phyloP scores from a whole-genome alignment of 2,797 vertebrate genomes.

The Trachurus trachurus region DNA sequence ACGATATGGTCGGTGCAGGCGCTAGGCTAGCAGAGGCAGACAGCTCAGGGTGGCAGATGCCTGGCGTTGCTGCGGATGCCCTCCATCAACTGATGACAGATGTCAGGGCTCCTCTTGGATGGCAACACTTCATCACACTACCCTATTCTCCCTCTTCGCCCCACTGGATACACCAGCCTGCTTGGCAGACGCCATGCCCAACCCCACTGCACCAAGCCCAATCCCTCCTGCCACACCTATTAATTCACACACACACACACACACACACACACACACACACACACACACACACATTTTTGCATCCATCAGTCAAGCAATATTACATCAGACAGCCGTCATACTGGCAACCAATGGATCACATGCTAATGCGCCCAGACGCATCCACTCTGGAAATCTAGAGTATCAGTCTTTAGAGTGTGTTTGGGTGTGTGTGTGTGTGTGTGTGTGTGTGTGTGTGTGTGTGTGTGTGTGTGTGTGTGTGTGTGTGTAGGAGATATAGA shows the following conservation, averaged over 20 bases:
- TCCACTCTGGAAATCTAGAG: constrained; percentile 80
- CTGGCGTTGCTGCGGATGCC: constrained; percentile 83
- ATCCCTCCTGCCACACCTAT: constrained; percentile 73
- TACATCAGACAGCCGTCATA: constrained; percentile 88
- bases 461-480: constrained; percentile 45
- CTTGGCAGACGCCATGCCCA: constrained; percentile 74
- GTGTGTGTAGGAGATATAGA: neutral
- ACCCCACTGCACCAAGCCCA: constrained; percentile 63
- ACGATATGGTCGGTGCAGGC: constrained; percentile 42
- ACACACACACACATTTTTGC: constrained; percentile 60
- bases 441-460: constrained; percentile 24
- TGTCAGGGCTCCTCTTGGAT: constrained; percentile 87
- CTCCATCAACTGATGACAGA: constrained; percentile 89
- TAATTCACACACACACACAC: constrained; percentile 45
- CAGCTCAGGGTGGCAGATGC: constrained; percentile 86
- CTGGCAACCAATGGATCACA: constrained; percentile 85
- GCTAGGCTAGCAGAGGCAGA: constrained; percentile 73
- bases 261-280: constrained; percentile 40
- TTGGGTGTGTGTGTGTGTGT: constrained; percentile 45
- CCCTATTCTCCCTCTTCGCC: constrained; percentile 73
- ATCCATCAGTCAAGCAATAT: constrained; percentile 87
- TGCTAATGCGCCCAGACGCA: constrained; percentile 83
- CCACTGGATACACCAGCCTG: constrained; percentile 78
- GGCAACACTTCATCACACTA: constrained; percentile 84
- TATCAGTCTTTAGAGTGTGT: constrained; percentile 70